Conservation (phyloP, 92 coral and sea anemone genomes). For the Zoanthus gigantus region DNA sequence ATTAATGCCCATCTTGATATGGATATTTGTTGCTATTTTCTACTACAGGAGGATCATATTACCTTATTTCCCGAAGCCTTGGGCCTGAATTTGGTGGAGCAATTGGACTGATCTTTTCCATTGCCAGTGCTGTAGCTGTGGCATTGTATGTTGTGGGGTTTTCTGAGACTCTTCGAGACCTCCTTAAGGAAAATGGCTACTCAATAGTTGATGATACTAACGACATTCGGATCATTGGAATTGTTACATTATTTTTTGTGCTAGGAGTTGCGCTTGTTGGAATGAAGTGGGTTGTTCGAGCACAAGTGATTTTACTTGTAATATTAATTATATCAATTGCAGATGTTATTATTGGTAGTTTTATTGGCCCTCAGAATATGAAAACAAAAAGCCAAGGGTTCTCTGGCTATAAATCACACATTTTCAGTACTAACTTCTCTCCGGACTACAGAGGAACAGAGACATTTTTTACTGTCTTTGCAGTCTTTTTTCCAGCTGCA, state of each 20-base stretch:
- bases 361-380: slow-evolving; percentile 89
- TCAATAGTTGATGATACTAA: slow-evolving; percentile 87
- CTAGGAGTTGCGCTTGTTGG: slow-evolving; percentile 92
- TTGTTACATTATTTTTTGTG: slow-evolving; percentile 79
- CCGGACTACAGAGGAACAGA: slow-evolving; percentile 80
- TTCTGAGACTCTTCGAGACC: slow-evolving; percentile 92
- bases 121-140: slow-evolving; percentile 96
- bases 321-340: slow-evolving; percentile 82
- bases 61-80: slow-evolving; percentile 92
- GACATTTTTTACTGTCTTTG: slow-evolving; percentile 92
- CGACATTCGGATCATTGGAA: slow-evolving; percentile 95
- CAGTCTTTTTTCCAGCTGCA: slow-evolving; percentile 98
- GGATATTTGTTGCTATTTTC: no score
- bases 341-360: slow-evolving; percentile 84
- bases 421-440: slow-evolving; percentile 73
- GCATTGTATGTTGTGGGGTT: slow-evolving; percentile 99
- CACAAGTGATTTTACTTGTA: slow-evolving; percentile 82
- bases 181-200: slow-evolving; percentile 74
- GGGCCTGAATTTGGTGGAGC: slow-evolving; percentile 99
- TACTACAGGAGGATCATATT: slow-evolving; percentile 89
- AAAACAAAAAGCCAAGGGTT: slow-evolving; percentile 78
- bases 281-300: slow-evolving; percentile 94
- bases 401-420: slow-evolving; percentile 72
- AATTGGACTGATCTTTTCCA: slow-evolving; percentile 94
- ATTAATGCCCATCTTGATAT: no score